Evolutionary conservation across 2,888 invertebrate species (phyloP).

Genomic region (Athalia rosae): DNA sequence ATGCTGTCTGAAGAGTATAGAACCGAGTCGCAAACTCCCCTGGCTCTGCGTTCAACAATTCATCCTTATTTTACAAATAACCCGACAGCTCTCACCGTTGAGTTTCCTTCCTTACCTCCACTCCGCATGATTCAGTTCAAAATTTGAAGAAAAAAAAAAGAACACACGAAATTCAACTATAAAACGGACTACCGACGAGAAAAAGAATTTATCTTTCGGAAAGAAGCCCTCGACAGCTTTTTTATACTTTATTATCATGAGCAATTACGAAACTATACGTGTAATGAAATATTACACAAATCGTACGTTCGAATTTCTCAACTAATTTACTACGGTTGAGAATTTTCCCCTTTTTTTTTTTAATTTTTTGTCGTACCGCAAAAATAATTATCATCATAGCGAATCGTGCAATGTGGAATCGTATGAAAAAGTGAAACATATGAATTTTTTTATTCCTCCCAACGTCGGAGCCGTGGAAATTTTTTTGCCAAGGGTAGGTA

Average conservation of each 20-base stretch:
- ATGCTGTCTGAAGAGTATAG: slow-evolving; percentile 62
- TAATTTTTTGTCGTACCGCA: not conserved
- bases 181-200: not conserved
- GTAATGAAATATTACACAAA: not conserved
- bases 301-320: not conserved
- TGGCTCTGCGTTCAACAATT: slow-evolving; percentile 35
- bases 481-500: not conserved
- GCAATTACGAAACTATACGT: no score
- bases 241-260: not conserved
- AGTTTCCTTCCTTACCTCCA: not conserved
- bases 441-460: not conserved
- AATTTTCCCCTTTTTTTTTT: not conserved
- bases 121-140: not conserved
- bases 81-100: slow-evolving; percentile 10
- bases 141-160: not conserved
- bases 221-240: not conserved
- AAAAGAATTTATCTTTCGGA: not conserved
- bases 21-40: slow-evolving; percentile 39
- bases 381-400: not conserved
- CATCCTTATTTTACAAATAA: slow-evolving; percentile 34
- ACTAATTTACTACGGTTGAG: no score
- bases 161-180: not conserved
- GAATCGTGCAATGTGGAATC: no score
- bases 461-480: slow-evolving; percentile 5
- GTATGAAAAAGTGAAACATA: no score